Base-by-base conservation (phyloP, 2,113 vertebrate species). In the Cacatua alba region DNA sequence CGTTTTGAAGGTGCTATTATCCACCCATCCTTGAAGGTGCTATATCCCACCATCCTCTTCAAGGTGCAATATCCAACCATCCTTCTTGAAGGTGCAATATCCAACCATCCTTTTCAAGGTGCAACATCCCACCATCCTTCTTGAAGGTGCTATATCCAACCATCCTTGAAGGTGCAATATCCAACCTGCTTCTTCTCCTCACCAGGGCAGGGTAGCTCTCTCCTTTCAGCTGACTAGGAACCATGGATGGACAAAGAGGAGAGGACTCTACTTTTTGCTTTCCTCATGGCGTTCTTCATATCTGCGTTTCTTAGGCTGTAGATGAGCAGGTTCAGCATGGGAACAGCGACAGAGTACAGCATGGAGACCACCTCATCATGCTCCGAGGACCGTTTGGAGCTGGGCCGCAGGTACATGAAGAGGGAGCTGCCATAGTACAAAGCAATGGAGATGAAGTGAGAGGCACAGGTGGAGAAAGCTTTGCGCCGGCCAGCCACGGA, bases 401-500 rank as follows among this genome's bases (percentile, higher is more conserved):
- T 1, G 0, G 86, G 90, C 17, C 9, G 7, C 49, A 87, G 52
- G 43, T 89, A 93, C 13, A 10, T 44, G 49, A 92, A 96, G 49
- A 94, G 33, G 19, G 28, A 31, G 43, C 88, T 92, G 28, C 67
- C 17, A 0, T 91, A 92, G 55, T 53, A 96, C 26, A 97, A 39
- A 7, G 69, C 21, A 7, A 95, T 63, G 6, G 87, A 82, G 5
- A 59, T 35, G 26, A 96, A 19, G 11, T 96, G 94, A 23, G 93
- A 94, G 35, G 49, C 59, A 26, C 92, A 95, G 6, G 94, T 95
- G 43, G 88, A 95, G 46, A 96, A 80, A 43, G 90, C 77, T 91
- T 93, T 97, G 57, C 7, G 57, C 19, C 7, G 4, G 2, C 63
- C 13, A 1, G 67, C 35, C 2, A 0, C 1, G 1, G 93, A 85